Evolutionary conservation across 2,113 vertebrate genomes (phyloP).

Genomic region (Syngnathus floridae): DNA sequence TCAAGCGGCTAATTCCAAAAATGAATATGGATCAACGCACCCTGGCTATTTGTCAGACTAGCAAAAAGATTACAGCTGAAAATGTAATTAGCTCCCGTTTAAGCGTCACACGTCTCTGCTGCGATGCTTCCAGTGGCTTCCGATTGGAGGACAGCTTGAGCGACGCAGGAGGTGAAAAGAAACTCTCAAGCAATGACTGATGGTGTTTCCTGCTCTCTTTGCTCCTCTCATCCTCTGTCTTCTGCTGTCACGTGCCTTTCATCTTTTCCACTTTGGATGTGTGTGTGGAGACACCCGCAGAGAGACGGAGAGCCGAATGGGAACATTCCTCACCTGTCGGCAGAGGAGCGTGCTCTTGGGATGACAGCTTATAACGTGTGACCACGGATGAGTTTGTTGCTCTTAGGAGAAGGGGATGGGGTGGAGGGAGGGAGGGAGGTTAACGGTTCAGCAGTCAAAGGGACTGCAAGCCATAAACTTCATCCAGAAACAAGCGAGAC

Average conservation of each 20-base stretch:
- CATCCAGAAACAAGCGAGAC: constrained; percentile 19
- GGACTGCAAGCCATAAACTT: constrained; percentile 39
- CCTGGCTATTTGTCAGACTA: background rate
- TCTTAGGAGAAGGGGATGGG: constrained; percentile 21
- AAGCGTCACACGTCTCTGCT: constrained; percentile 4
- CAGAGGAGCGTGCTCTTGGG: constrained; percentile 37
- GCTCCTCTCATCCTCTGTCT: constrained; percentile 38
- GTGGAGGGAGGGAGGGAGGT: constrained; percentile 7
- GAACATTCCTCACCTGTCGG: constrained; percentile 61
- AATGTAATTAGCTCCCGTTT: constrained; percentile 3
- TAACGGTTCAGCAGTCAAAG: constrained; percentile 52
- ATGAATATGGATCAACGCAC: constrained; percentile 29
- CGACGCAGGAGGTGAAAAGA: constrained; percentile 16
- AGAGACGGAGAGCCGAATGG: constrained; percentile 43
- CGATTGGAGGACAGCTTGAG: constrained; percentile 7
- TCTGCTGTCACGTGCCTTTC: constrained; percentile 41
- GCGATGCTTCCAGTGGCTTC: constrained; percentile 18
- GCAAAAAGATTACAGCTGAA: constrained; percentile 2
- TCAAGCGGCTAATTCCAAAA: constrained; percentile 37
- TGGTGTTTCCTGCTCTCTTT: constrained; percentile 38
- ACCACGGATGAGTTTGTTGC: constrained; percentile 52
- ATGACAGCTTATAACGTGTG: constrained; percentile 61
- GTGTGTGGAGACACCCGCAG: constrained; percentile 26
- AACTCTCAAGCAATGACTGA: constrained; percentile 46
- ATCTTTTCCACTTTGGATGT: constrained; percentile 42